phyloP scores from a whole-genome alignment of 2,113 vertebrate species.

The Varanus salvator region DNA sequence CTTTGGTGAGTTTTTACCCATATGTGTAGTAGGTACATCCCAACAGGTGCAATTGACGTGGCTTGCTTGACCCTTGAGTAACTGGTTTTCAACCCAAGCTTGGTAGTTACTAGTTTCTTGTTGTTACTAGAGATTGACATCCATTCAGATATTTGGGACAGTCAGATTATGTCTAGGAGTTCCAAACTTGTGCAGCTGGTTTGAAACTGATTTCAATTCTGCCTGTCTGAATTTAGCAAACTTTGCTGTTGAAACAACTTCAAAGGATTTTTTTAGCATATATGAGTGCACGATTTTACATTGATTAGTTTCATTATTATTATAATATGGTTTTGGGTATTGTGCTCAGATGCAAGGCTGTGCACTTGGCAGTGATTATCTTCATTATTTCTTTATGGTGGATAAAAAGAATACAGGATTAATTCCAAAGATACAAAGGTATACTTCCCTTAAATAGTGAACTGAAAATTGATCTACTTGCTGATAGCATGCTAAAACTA shows the following conservation, averaged over 20 bases:
- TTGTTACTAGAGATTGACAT: background rate
- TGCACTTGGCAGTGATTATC: slow-evolving; percentile 11
- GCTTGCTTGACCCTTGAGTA: background rate
- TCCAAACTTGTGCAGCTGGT: background rate
- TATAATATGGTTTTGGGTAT: background rate
- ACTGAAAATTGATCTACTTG: slow-evolving; percentile 86
- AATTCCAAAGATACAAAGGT: slow-evolving; percentile 76
- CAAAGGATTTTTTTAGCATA: accelerated
- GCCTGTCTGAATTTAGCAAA: background rate
- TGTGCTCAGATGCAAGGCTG: background rate
- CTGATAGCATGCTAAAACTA: slow-evolving; percentile 87
- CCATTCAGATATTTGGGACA: background rate
- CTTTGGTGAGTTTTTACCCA: background rate
- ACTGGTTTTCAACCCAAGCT: background rate
- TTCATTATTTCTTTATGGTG: slow-evolving; percentile 49
- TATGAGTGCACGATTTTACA: background rate
- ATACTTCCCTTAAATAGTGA: slow-evolving; percentile 77
- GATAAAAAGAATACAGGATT: slow-evolving; percentile 70
- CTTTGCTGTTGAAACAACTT: slow-evolving; percentile 23
- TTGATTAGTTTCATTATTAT: slow-evolving; percentile 17
- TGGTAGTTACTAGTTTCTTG: background rate
- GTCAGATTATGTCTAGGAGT: background rate
- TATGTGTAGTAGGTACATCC: background rate
- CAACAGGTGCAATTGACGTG: background rate
- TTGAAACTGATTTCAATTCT: accelerated